Evolutionary conservation across 2,113 vertebrate genomes (phyloP), one percentile per base, ranked within the genome.

Genomic region (Lasiurus cinereus): DNA sequence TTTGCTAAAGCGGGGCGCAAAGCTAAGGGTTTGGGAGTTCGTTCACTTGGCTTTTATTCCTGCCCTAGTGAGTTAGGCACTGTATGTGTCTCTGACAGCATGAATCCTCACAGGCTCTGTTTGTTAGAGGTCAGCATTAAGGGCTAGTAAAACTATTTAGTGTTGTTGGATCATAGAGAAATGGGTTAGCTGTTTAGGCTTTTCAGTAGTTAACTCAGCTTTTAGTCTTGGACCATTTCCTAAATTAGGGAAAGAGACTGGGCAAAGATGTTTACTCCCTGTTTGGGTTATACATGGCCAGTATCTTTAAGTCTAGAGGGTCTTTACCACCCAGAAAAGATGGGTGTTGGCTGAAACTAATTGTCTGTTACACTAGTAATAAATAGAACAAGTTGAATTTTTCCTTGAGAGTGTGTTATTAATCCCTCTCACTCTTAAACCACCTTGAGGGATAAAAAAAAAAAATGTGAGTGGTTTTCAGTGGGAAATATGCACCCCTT

Each of bases 231-330:
- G 22, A 52, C 54, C 66, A 76, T 94, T 83, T 94, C 39, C 62
- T 90, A 82, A 46, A 69, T 90, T 91, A 88, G 82, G 62, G 43
- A 59, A 76, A 66, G 19, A 64, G 43, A 36, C 13, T n/a, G 52
- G 27, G 59, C 5, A 39, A 74, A 73, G 18, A 79, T 83, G 21
- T 91, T 85, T 50, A 19, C 16, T 90, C 29, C 39, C 6, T 84
- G 9, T 72, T 64, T 83, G 82, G 18, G 79, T 95, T 95, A 69
- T 72, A 93, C 92, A 89, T 85, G 11, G 29, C 33, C 59, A 72
- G 15, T 54, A 21, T 83, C 50, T 91, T 88, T 80, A 66, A 74
- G 46, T 87, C 70, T 79, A 27, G 59, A 62, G 22, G 22, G 59
- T 62, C 59, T 62, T 62, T 39, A 82, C 36, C 18, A 31, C 14